Evolutionary conservation across 2,888 invertebrate species (phyloP), one percentile per base, ranked within the genome.

Genomic region (Eudasyphora cyanicolor): DNA sequence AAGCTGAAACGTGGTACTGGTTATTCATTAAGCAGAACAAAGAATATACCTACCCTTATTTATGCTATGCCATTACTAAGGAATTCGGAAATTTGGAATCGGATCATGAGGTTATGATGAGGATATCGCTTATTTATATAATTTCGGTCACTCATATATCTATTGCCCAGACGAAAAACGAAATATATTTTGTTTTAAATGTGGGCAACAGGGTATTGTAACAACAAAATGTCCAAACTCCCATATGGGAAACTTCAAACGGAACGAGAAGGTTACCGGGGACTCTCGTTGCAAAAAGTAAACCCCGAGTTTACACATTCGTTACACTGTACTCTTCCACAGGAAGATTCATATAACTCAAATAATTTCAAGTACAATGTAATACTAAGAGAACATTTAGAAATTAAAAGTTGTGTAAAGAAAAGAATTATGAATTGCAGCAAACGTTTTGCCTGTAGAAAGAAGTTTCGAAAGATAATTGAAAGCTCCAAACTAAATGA

Each of bases 91-190:
- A n/a, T n/a, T n/a, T n/a, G n/a, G n/a, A n/a, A n/a, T n/a, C n/a
- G n/a, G n/a, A n/a, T n/a, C n/a, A n/a, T n/a, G n/a, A n/a, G n/a
- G n/a, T n/a, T n/a, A n/a, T n/a, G n/a, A n/a, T n/a, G 32, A 32
- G 8, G 32, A 32, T 32, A 4, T 32, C 8, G 8, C 32, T 32
- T 32, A 32, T 32, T 32, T 6, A 6, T 32, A 49, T 5, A n/a
- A 49, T n/a, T 77, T 19, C n/a, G 78, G 71, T 12, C 78, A 78
- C 64, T 78, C 71, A 0, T 78, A 71, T 64, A 64, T 77, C 19
- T 78, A 78, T 35, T 78, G 78, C 29, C 45, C 49, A 14, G 69
- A 76, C 14, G 76, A 76, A 19, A 45, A 7, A 2, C 69, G 69
- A 1, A 77, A 60, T 19, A 60, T 45, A 24, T 77, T 77, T 19